Conservation (phyloP, 2,113 vertebrate species). For the Craseonycteris thonglongyai region DNA sequence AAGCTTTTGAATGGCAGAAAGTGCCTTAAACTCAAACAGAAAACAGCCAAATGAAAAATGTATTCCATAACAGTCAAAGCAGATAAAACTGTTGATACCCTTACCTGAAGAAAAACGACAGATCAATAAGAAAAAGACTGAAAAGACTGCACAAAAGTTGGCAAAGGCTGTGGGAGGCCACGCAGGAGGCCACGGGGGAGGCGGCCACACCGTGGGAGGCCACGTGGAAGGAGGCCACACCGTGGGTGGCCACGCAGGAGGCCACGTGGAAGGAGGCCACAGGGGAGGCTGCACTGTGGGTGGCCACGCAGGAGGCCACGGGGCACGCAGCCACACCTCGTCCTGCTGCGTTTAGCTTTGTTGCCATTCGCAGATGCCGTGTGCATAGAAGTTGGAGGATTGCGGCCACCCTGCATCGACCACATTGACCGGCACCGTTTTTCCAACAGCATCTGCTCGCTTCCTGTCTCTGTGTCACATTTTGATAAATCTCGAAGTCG, state of each 20-base stretch:
- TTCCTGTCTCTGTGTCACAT: background rate
- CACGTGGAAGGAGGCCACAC: background rate
- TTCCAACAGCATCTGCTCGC: background rate
- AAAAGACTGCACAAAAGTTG: background rate
- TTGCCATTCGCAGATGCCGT: background rate
- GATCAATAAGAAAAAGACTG: background rate
- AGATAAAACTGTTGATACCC: background rate
- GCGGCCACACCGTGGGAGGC: too few species aligned
- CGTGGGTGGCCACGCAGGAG: too few species aligned
- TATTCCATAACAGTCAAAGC: accelerated
- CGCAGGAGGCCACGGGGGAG: background rate
- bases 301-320: too few species aligned
- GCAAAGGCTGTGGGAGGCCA: too few species aligned
- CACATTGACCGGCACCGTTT: too few species aligned
- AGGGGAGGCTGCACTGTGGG: too few species aligned
- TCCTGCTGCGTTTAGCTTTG: background rate
- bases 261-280: accelerated
- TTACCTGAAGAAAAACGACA: background rate
- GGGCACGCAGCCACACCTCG: background rate
- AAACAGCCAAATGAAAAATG: background rate
- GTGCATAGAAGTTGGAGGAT: background rate
- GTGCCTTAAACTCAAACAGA: background rate
- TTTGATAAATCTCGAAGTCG: too few species aligned
- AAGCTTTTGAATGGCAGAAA: background rate
- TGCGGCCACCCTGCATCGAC: background rate